A percentile compares a stretch with the other conserved stretches of the same genome.
Evolutionary conservation across 1,140 invertebrate genomes (phyloP).

Genomic region (Macrotrachela quadricornifera): DNA sequence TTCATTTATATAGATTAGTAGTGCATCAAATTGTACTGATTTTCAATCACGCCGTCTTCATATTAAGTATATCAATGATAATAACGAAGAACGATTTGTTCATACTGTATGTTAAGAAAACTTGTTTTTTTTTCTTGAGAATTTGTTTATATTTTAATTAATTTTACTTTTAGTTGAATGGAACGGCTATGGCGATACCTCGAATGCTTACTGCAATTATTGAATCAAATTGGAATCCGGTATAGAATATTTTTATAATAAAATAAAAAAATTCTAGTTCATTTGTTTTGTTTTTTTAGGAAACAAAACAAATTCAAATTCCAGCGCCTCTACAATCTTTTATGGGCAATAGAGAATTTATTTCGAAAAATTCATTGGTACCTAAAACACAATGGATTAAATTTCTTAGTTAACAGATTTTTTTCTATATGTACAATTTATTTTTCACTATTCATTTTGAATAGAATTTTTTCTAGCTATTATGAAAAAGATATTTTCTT

Average conservation of each 20-base stretch:
- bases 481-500: too few species aligned
- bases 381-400: too few species aligned
- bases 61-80: constrained; percentile 44
- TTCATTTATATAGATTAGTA: constrained; percentile 44
- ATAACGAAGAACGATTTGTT: constrained; percentile 30
- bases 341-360: too few species aligned
- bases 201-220: constrained; percentile 62
- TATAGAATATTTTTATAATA: neutral
- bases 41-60: constrained; percentile 67
- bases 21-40: constrained; percentile 89
- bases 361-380: too few species aligned
- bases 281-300: too few species aligned
- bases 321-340: too few species aligned
- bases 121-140: neutral
- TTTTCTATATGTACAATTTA: too few species aligned
- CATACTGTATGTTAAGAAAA: constrained; percentile 44
- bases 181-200: constrained; percentile 79
- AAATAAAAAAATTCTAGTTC: too few species aligned
- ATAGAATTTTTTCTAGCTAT: too few species aligned
- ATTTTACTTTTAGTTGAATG: constrained; percentile 40
- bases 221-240: constrained; percentile 45
- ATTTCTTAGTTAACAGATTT: too few species aligned
- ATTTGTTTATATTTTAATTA: neutral
- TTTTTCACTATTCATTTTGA: too few species aligned
- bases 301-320: too few species aligned